phyloP scores from a whole-genome alignment of 2,888 invertebrate genomes.

The Heliconius ethilla region DNA sequence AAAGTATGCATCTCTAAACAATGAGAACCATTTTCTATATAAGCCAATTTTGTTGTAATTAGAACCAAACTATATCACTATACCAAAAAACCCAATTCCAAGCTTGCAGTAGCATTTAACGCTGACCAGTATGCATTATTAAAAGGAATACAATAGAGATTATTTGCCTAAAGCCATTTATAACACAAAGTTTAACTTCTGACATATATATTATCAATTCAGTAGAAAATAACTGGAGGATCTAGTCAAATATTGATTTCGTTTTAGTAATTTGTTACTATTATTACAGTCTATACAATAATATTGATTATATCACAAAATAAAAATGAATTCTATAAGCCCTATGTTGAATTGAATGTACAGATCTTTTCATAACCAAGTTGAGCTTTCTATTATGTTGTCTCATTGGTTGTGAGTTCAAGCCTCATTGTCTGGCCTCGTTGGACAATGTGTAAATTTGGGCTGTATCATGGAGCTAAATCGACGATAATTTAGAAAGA shows the following conservation, averaged over 20 bases:
- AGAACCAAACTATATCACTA: not conserved
- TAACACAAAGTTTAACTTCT: constrained; percentile 12
- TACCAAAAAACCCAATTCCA: not conserved
- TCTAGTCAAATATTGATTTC: not conserved
- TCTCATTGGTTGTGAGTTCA: not conserved
- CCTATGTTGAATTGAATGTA: not conserved
- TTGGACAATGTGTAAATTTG: not conserved
- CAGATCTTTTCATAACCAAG: not conserved
- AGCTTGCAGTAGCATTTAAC: not conserved
- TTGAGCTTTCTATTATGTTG: not conserved
- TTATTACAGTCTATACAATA: not conserved
- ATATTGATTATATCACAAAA: not conserved
- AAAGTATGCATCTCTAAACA: too few relatives aligned
- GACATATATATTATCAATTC: constrained; percentile 9
- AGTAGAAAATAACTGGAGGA: not conserved
- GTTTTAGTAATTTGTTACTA: not conserved
- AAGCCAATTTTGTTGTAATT: not conserved
- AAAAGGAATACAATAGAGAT: not conserved
- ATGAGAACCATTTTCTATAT: too few relatives aligned
- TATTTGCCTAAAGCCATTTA: not conserved
- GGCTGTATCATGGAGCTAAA: not conserved
- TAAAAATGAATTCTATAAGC: not conserved
- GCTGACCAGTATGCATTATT: not conserved
- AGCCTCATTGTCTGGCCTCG: not conserved
- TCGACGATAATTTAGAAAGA: too few relatives aligned